phyloP scores from a whole-genome alignment of 2,113 vertebrate genomes.

The Trematocara variabile region DNA sequence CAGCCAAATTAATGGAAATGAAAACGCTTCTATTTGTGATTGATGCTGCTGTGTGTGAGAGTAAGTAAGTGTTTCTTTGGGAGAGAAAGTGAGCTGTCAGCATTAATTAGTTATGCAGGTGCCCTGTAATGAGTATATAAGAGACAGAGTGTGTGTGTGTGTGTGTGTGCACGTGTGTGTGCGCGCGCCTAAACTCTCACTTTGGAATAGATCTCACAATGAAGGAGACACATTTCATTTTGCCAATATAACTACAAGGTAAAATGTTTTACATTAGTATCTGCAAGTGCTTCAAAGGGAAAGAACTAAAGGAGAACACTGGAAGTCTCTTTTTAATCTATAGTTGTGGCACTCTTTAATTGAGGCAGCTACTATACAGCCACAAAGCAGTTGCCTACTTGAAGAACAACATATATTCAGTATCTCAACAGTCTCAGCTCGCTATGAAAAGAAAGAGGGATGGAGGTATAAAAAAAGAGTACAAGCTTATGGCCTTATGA shows the following conservation, averaged over 20 bases:
- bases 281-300: constrained; percentile 16
- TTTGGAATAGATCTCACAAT: background rate
- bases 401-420: background rate
- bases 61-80: constrained; percentile 5
- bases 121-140: constrained; percentile 24
- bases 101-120: constrained; percentile 59
- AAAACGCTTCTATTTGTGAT: constrained; percentile 68
- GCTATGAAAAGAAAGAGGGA: background rate
- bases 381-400: constrained; percentile 3
- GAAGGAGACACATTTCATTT: background rate
- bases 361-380: background rate
- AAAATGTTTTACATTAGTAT: constrained; percentile 11
- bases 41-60: constrained; percentile 37
- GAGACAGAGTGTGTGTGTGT: background rate
- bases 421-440: background rate
- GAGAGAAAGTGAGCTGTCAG: constrained; percentile 38
- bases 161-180: background rate
- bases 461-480: background rate
- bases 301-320: background rate
- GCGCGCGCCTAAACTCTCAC: background rate
- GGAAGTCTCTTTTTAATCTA: constrained; percentile 5
- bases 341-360: background rate
- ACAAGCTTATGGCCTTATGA: background rate
- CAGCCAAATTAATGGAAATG: constrained; percentile 69
- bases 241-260: background rate